Evolutionary conservation across 2,888 invertebrate species (phyloP), one percentile per base, ranked within the genome.

Genomic region (Drosophila nigricruria): DNA sequence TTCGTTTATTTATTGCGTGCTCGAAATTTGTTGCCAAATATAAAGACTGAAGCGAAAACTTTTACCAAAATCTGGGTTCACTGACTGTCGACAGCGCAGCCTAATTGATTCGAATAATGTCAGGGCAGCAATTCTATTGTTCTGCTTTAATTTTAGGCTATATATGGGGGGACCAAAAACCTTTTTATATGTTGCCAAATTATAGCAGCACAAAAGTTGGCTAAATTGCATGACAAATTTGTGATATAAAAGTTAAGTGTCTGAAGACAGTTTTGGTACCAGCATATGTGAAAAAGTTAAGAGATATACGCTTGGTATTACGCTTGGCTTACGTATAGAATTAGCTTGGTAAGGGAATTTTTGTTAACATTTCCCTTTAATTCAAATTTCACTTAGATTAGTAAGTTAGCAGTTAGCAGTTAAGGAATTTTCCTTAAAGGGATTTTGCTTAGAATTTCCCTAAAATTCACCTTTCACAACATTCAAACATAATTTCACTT

Each of bases 11-110:
- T 89, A 83, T 83, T 83, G 83, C 83, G 83, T 83, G 83, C 75
- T 85, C 60, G 57, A 71, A 88, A 85, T 74, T 81, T 67, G 77
- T 77, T 72, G 81, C 79, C 79, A 84, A 89, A 89, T 86, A 87
- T 80, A 80, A 76, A 71, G 68, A 66, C 62, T 49, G 36, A 43
- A 20, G 40, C 27, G 27, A 47, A 62, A 52, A 73, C 49, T 59
- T 70, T 47, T 45, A 38, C 47, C 52, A 45, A 58, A 62, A n/a
- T 45, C 34, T 59, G 62, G 68, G 77, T 76, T 78, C 80, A 80
- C 72, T 78, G 77, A 78, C 80, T 80, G 38, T 57, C 25, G 52
- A 9, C 27, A 43, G 62, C 38, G 63, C 23, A 47, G 69, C 61
- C 54, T 73, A 76, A 79, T 76, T 79, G 74, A 64, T 74, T 70